Evolutionary conservation across 2,113 vertebrate species (phyloP).

Genomic region (Nipponia nippon): DNA sequence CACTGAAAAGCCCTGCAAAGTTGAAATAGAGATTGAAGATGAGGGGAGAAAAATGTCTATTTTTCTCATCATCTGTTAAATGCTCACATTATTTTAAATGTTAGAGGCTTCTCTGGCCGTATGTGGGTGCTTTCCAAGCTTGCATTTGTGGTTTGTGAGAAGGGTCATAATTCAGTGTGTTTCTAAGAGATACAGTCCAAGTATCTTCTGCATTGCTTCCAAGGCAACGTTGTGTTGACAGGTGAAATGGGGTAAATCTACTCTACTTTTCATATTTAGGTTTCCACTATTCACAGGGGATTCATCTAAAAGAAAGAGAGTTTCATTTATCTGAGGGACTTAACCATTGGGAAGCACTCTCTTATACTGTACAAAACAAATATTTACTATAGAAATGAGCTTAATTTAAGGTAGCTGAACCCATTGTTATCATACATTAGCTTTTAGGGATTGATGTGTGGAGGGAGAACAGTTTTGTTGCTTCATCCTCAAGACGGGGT

Average conservation of each 20-base stretch:
- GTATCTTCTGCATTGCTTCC: not conserved
- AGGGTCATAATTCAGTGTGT: not conserved
- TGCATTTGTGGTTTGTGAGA: not conserved
- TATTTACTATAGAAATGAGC: not conserved
- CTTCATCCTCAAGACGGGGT: not conserved
- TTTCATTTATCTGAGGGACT: not conserved
- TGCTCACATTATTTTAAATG: not conserved
- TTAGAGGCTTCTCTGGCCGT: not conserved
- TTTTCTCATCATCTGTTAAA: not conserved
- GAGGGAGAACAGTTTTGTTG: not conserved
- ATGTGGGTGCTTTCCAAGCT: not conserved
- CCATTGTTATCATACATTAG: not conserved
- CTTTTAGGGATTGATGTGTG: not conserved
- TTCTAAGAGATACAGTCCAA: not conserved
- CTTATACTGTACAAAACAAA: not conserved
- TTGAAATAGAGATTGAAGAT: not conserved
- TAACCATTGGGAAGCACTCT: not conserved
- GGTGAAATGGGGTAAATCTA: not conserved
- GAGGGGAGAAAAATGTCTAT: not conserved
- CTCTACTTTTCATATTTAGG: not conserved
- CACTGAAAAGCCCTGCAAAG: not conserved
- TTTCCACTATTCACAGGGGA: not conserved
- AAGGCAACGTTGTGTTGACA: not conserved
- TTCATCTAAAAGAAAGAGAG: not conserved
- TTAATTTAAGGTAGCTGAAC: not conserved